Evolutionary conservation across 1,140 invertebrate species (phyloP).

Genomic region (Conus ventricosus): DNA sequence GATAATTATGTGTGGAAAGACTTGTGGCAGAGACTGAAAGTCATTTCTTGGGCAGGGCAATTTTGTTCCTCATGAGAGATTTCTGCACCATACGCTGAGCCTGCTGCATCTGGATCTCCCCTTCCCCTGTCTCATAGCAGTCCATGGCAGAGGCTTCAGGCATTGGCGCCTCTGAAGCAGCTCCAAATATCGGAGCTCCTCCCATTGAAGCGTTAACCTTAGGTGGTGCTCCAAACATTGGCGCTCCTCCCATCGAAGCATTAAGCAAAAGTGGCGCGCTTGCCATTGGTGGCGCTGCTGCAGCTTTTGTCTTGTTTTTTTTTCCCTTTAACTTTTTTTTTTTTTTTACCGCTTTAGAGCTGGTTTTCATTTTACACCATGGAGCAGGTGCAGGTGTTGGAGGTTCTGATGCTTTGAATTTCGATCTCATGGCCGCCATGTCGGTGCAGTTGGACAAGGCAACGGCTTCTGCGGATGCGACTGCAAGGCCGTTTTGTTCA

Average conservation of each 20-base stretch:
- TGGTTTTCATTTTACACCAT: background rate
- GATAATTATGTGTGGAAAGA: too few species aligned
- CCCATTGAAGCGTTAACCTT: too few species aligned
- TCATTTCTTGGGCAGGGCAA: background rate
- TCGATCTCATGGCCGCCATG: background rate
- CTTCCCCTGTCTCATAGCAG: background rate
- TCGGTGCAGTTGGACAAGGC: slow-evolving; percentile 30
- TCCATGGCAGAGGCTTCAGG: background rate
- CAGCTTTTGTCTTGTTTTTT: background rate
- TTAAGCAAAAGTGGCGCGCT: too few species aligned
- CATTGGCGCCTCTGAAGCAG: too few species aligned
- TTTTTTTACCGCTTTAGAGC: background rate
- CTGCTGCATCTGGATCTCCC: slow-evolving; percentile 30
- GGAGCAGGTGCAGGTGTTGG: background rate
- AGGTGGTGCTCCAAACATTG: too few species aligned
- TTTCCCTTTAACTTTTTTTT: too few species aligned
- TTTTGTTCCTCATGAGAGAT: slow-evolving; percentile 37
- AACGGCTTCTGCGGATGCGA: slow-evolving; percentile 36
- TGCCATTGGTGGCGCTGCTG: too few species aligned
- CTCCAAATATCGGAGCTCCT: too few species aligned
- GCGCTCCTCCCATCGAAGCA: too few species aligned
- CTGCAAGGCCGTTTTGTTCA: slow-evolving; percentile 43
- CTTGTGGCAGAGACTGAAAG: too few species aligned
- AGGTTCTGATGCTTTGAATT: background rate
- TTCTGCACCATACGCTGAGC: slow-evolving; percentile 45